These are phyloP conservation scores for Drosophila repleta DNA, from an alignment of 1,140 invertebrate species.

Conservation along the genomic window DNA sequence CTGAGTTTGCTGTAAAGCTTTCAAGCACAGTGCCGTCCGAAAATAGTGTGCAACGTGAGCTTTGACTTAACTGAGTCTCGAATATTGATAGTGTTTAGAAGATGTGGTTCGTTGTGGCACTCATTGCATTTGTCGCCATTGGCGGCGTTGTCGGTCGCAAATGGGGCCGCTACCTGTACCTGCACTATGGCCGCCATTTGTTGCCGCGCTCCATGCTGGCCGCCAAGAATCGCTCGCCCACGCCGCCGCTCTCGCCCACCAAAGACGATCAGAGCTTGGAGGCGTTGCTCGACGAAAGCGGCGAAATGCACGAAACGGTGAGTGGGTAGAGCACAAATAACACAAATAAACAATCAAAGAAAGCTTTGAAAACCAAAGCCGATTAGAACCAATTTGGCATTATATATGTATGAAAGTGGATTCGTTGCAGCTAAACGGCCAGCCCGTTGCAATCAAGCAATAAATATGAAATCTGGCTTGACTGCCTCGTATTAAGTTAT, in stretches of 20 bases:
- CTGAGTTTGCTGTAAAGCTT: conserved; percentile 53
- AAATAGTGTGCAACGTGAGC: conserved; percentile 39
- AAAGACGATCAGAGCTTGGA: conserved; percentile 82
- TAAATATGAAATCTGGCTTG: not conserved
- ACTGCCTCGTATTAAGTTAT: conserved; percentile 8
- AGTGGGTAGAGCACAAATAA: conserved; percentile 34
- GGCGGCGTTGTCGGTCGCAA: conserved; percentile 73
- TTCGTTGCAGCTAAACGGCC: no score
- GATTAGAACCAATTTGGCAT: not conserved
- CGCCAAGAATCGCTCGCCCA: conserved; percentile 76
- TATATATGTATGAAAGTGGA: not conserved
- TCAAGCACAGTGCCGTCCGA: conserved; percentile 51
- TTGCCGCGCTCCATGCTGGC: conserved; percentile 72
- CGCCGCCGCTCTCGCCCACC: conserved; percentile 72
- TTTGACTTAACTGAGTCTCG: conserved; percentile 21
- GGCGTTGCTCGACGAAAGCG: conserved; percentile 74
- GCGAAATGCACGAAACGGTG: conserved; percentile 83
- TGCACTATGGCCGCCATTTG: conserved; percentile 76
- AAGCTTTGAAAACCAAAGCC: not conserved
- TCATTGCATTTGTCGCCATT: conserved; percentile 56
- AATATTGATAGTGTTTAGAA: conserved; percentile 36
- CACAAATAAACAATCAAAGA: not conserved
- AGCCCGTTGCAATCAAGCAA: no score
- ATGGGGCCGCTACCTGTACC: conserved; percentile 78
- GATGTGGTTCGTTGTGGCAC: conserved; percentile 74